Evolutionary conservation across 2,888 invertebrate species (phyloP).

Genomic region (Eutolmus rufibarbis): DNA sequence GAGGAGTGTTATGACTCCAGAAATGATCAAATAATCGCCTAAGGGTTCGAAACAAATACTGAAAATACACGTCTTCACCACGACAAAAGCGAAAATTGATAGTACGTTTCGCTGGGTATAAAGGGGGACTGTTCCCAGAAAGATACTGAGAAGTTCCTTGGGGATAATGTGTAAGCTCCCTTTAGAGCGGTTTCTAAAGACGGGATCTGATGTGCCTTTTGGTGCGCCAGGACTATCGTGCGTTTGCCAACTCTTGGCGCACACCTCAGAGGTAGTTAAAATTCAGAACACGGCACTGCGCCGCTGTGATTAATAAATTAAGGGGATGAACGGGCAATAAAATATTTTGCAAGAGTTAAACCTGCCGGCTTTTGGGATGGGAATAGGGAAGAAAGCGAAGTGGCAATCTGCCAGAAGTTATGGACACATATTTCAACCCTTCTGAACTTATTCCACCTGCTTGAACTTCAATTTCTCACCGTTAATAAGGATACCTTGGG

Average conservation of each 20-base stretch:
- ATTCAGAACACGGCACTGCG: background rate
- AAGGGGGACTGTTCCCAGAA: background rate
- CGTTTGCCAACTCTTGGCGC: background rate
- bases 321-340: background rate
- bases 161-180: background rate
- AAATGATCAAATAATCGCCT: background rate
- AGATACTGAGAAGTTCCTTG: background rate
- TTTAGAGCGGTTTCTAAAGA: background rate
- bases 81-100: background rate
- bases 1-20: background rate
- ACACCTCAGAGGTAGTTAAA: background rate
- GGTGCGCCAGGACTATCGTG: background rate
- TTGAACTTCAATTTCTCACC: background rate
- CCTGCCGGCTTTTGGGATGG: background rate
- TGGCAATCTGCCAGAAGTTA: conserved; percentile 2
- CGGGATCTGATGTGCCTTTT: background rate
- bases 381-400: background rate
- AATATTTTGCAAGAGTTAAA: background rate
- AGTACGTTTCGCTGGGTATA: background rate
- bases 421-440: conserved; percentile 13
- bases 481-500: background rate
- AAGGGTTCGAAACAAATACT: background rate
- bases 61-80: background rate
- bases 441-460: background rate
- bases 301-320: background rate